Evolutionary conservation across 2,888 invertebrate species (phyloP).

Genomic region (Julus scandinavius): DNA sequence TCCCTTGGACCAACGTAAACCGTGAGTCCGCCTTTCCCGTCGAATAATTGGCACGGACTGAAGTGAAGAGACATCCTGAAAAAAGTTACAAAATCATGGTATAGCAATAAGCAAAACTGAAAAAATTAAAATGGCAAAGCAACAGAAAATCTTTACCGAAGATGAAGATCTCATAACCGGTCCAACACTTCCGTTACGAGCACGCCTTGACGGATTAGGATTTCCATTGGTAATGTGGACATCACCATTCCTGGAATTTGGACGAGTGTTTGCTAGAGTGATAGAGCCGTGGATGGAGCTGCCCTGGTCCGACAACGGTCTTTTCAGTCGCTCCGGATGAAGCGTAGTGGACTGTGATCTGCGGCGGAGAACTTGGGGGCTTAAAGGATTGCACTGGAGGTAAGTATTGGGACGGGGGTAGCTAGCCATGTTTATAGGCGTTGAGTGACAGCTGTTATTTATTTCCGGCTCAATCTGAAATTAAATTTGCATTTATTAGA

Average conservation of each 20-base stretch:
- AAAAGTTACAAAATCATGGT: not conserved
- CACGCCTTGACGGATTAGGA: not conserved
- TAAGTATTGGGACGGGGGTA: constrained; percentile 42
- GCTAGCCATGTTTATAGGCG: not conserved
- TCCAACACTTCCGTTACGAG: constrained; percentile 20
- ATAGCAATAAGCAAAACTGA: not conserved
- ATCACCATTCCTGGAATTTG: constrained; percentile 27
- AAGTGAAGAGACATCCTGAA: constrained; percentile 3
- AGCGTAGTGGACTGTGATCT: constrained; percentile 58
- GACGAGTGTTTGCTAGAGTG: not conserved
- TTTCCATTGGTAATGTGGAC: not conserved
- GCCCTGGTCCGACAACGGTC: constrained; percentile 55
- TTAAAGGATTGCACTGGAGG: constrained; percentile 39
- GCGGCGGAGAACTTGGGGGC: constrained; percentile 56
- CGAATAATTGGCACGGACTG: constrained; percentile 16
- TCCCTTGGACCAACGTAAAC: constrained; percentile 52
- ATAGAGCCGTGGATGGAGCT: constrained; percentile 49
- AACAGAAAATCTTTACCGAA: not conserved
- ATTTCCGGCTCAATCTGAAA: constrained; percentile 2
- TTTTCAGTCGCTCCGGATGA: constrained; percentile 51
- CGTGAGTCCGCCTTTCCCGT: constrained; percentile 6
- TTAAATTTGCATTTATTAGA: not conserved
- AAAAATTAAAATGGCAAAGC: not conserved
- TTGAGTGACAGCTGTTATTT: constrained; percentile 5
- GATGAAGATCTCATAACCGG: constrained; percentile 42